phyloP scores from a whole-genome alignment of 2,113 vertebrate species.

The Atherinomorus stipes region DNA sequence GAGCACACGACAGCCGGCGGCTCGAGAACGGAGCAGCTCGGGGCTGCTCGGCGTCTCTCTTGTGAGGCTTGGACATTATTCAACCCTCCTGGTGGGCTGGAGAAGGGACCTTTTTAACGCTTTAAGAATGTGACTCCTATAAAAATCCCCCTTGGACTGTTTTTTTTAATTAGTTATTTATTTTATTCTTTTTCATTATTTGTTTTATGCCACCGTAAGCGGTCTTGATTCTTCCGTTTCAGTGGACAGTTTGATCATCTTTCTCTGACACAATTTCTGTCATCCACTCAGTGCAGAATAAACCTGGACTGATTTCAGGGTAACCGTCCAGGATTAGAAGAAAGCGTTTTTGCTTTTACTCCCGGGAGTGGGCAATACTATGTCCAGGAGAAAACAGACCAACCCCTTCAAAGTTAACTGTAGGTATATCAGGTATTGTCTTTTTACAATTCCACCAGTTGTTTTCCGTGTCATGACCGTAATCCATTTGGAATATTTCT shows the following conservation, averaged over 20 bases:
- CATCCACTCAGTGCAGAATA: slow-evolving; percentile 43
- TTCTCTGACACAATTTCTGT: slow-evolving; percentile 24
- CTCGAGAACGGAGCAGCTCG: slow-evolving; percentile 68
- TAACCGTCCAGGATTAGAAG: slow-evolving; percentile 62
- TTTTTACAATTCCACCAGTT: slow-evolving; percentile 27
- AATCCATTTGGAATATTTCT: background rate
- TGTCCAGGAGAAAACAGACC: slow-evolving; percentile 88
- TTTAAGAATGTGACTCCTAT: slow-evolving; percentile 66
- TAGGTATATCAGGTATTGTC: slow-evolving; percentile 83
- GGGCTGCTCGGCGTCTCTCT: slow-evolving; percentile 60
- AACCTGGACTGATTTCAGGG: slow-evolving; percentile 55
- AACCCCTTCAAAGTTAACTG: slow-evolving; percentile 89
- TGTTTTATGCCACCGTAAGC: background rate
- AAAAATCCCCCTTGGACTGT: background rate
- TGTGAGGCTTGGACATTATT: slow-evolving; percentile 50
- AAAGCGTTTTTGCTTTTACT: slow-evolving; percentile 32
- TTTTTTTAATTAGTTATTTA: slow-evolving; percentile 18
- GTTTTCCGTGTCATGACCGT: background rate
- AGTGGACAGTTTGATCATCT: slow-evolving; percentile 27
- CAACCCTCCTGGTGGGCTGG: slow-evolving; percentile 23
- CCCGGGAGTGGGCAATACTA: slow-evolving; percentile 78
- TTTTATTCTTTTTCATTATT: background rate
- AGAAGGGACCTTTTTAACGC: slow-evolving; percentile 14
- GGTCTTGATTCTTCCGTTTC: slow-evolving; percentile 15
- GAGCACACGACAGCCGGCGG: slow-evolving; percentile 62